Percentiles rank a stretch among this genome's conserved stretches.
phyloP scores from a whole-genome alignment of 2,888 invertebrate species.

The Thelaira solivaga region DNA sequence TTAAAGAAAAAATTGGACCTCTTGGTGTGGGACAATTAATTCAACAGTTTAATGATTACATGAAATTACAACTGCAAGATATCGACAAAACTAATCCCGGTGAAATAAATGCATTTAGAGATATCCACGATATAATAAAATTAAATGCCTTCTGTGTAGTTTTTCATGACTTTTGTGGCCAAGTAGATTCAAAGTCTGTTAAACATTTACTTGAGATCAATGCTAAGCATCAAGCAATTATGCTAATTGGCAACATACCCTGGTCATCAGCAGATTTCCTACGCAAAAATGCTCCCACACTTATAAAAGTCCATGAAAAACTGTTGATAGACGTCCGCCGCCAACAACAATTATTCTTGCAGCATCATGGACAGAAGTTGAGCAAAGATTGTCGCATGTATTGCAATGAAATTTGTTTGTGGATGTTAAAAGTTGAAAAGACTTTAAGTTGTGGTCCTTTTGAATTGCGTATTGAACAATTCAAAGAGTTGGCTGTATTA shows the following conservation, averaged over 20 bases:
- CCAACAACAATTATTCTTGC: conserved; percentile 80
- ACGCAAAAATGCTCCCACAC: conserved; percentile 80
- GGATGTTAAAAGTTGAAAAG: conserved; percentile 82
- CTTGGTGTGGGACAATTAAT: conserved; percentile 66
- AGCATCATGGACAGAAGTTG: conserved; percentile 80
- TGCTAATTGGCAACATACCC: conserved; percentile 86
- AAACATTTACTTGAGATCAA: conserved; percentile 86
- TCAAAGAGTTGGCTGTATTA: conserved; percentile 77
- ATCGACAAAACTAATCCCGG: conserved; percentile 78
- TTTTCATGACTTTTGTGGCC: conserved; percentile 85
- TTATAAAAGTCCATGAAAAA: conserved; percentile 78
- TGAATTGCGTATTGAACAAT: conserved; percentile 79
- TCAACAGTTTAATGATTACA: conserved; percentile 74
- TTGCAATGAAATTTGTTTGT: conserved; percentile 78
- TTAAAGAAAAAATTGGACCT: conserved; percentile 67
- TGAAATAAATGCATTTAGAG: conserved; percentile 82
- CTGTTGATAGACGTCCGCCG: conserved; percentile 73
- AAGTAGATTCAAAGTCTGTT: conserved; percentile 86
- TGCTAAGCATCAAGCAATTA: conserved; percentile 88
- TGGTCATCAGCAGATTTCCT: conserved; percentile 94
- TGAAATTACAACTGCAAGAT: conserved; percentile 65
- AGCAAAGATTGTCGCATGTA: conserved; percentile 80
- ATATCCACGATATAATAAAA: conserved; percentile 81
- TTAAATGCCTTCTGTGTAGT: conserved; percentile 84
- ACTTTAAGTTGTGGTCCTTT: conserved; percentile 77